phyloP scores from a whole-genome alignment of 1,140 invertebrate species.

The Lepidurus packardi region DNA sequence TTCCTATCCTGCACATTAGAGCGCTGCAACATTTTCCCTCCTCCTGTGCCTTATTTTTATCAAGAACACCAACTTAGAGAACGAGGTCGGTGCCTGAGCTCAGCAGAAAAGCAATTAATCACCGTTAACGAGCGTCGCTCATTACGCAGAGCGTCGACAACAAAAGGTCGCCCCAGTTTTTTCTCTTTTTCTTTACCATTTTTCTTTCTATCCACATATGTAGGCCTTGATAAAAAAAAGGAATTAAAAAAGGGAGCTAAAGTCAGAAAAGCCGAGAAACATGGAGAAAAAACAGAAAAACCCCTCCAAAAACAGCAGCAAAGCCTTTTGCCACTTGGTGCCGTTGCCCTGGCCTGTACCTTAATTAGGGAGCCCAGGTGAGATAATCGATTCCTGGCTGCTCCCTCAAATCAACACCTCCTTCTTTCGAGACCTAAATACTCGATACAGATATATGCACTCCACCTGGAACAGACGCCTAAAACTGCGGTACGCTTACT shows the following conservation, averaged over 20 bases:
- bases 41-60: background rate
- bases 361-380: conserved; percentile 15
- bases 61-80: conserved; percentile 4
- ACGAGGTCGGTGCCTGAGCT: background rate
- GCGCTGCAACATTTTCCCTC: background rate
- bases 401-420: conserved; percentile 5
- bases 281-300: background rate
- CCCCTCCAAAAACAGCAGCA: background rate
- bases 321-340: background rate
- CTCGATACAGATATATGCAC: too few species aligned
- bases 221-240: background rate
- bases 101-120: conserved; percentile 18
- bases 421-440: background rate
- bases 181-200: background rate
- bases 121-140: conserved; percentile 16
- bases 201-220: background rate
- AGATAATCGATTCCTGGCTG: background rate
- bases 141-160: conserved; percentile 21
- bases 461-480: too few species aligned
- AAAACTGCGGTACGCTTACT: too few species aligned
- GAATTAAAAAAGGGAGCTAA: background rate
- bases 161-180: background rate
- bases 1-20: background rate
- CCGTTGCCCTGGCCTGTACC: conserved; percentile 11
- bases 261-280: background rate